phyloP scores from a whole-genome alignment of 2,113 vertebrate genomes.

The Ceyx margarethae region DNA sequence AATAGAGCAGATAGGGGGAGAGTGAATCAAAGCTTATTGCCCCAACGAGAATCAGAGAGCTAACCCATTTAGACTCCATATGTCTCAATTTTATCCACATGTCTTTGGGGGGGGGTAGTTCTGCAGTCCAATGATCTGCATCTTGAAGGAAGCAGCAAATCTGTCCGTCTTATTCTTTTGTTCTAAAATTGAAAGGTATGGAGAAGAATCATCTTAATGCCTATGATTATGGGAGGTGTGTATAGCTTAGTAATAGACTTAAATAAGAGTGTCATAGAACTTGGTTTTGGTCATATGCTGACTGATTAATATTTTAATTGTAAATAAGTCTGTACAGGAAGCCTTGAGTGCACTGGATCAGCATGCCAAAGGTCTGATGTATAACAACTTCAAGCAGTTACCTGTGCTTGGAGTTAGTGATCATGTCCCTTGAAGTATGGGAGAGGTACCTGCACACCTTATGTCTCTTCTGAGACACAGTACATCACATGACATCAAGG shows the following conservation, averaged over 20 bases:
- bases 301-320: neutral
- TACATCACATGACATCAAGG: neutral
- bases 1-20: neutral
- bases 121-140: neutral
- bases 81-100: neutral
- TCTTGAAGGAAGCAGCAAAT: neutral
- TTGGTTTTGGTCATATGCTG: slow-evolving; percentile 1
- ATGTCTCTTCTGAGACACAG: neutral
- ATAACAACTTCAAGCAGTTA: neutral
- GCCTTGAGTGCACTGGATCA: neutral
- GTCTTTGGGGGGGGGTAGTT: neutral
- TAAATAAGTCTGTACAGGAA: neutral
- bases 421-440: neutral
- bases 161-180: neutral
- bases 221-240: neutral
- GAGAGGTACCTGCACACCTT: neutral
- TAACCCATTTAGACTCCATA: neutral
- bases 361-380: neutral
- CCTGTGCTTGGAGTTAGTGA: neutral
- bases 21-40: neutral
- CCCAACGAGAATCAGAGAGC: neutral
- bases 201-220: neutral
- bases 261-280: neutral
- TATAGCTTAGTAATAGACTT: neutral
- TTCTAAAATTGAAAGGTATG: neutral